Evolutionary conservation across 30 jellyfish, hydroid and myxozoan genomes (phyloP), one percentile per base, ranked within the genome.

Genomic region (Chironex yamaguchii): DNA sequence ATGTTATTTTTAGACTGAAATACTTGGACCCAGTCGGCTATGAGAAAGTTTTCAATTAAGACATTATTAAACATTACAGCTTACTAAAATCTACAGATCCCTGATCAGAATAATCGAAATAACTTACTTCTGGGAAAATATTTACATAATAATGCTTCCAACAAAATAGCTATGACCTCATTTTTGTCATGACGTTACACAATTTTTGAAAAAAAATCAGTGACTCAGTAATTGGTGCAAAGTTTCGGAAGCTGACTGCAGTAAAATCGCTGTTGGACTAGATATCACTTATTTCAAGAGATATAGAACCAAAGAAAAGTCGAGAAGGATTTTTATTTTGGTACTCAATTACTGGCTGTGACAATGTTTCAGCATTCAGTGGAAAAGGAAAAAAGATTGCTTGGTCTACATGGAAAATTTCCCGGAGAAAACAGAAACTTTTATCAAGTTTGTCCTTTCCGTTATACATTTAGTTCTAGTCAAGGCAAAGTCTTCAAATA

Each of bases 341-440:
- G 84, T 62, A 27, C 36, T 31, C 91, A 13, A 9, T 79, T 30
- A 17, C 84, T 63, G 91, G 91, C 24, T 79, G 91, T 29, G 91
- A 79, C 32, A 79, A 82, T 0, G 91, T 79, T 32, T 79, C 91
- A 0, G 33, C 82, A 24, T 79, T 79, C 29, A 20, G 32, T 31
- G 91, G 91, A 2, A 54, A 29, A 31, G 85, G 58, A 30, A 58
- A 42, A 52, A 74, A 74, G 30, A 34, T 54, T 26, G 79, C 87
- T n/a, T 74, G 78, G 87, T 48, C 49, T 13, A 54, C 78, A 0
- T 74, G 87, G 87, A 72, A 49, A 36, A 24, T 1, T 72, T 34
- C 34, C 0, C 90, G 13, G 90, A 78, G 34, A 49, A 32, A 49
- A 53, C 81, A 24, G 71, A 34, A 9, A 72, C 31, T 53, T 67